phyloP scores from a whole-genome alignment of 2,797 vertebrate species.

The Acestrorhynchus altus region DNA sequence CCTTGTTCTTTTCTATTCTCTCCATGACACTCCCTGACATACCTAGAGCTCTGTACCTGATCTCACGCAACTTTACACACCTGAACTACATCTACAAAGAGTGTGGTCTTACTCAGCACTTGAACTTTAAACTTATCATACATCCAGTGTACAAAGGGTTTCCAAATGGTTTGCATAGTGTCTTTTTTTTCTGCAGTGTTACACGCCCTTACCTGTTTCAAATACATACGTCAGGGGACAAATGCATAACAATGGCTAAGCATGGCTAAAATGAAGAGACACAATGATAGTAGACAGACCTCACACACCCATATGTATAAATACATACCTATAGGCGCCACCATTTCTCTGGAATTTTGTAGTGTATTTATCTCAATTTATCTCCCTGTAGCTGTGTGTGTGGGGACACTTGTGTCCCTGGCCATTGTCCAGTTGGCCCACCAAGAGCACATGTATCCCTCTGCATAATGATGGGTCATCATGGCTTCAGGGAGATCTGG shows the following conservation, averaged over 20 bases:
- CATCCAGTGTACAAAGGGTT: not conserved
- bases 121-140: not conserved
- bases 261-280: not conserved
- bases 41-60: not conserved
- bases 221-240: not conserved
- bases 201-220: conserved; percentile 2
- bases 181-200: not conserved
- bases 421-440: conserved; percentile 41
- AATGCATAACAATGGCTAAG: not conserved
- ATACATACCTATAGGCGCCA: not conserved
- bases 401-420: conserved; percentile 14
- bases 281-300: not conserved
- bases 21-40: not conserved
- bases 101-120: not conserved
- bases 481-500: conserved; percentile 28
- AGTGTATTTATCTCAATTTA: not conserved
- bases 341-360: conserved; percentile 15
- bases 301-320: not conserved
- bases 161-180: not conserved
- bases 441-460: conserved; percentile 35
- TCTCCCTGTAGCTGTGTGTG: not conserved
- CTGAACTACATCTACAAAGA: not conserved
- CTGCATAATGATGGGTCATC: conserved; percentile 42
- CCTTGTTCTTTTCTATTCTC: not conserved
- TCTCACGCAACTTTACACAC: conserved; percentile 33